These are phyloP conservation scores for Antrozous pallidus DNA, from an alignment of 2,797 vertebrate species.

Conservation along the genomic window DNA sequence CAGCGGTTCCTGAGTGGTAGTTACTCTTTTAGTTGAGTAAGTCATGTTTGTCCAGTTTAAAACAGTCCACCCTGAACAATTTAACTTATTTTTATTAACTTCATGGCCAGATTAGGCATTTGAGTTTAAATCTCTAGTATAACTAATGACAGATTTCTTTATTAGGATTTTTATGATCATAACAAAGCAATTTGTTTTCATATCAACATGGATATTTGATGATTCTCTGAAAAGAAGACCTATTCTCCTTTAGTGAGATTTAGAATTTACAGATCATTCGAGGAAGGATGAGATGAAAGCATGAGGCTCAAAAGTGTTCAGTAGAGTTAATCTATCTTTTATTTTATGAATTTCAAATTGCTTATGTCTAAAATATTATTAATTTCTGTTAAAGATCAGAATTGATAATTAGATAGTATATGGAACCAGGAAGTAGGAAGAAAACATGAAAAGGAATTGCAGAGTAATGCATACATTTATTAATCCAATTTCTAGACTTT, in stretches of 20 bases:
- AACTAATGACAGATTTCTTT: neutral
- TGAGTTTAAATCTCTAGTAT: neutral
- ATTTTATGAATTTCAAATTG: neutral
- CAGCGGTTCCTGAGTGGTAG: neutral
- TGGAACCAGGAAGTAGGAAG: neutral
- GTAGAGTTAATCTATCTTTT: neutral
- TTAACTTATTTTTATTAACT: neutral
- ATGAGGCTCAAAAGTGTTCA: neutral
- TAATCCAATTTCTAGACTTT: conserved; percentile 3
- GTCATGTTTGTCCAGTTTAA: neutral
- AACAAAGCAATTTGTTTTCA: neutral
- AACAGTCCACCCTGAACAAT: neutral
- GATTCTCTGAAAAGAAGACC: neutral
- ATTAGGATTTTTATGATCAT: neutral
- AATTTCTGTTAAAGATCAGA: neutral
- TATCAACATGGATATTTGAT: neutral
- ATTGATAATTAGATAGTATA: neutral
- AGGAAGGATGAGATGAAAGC: neutral
- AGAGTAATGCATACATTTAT: neutral
- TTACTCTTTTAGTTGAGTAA: neutral
- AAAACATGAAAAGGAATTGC: neutral
- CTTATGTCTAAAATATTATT: neutral
- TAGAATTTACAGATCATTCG: neutral
- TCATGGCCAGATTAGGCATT: neutral
- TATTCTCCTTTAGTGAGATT: neutral